Base-by-base conservation (phyloP, 2,113 vertebrate species). In the Misgurnus anguillicaudatus region DNA sequence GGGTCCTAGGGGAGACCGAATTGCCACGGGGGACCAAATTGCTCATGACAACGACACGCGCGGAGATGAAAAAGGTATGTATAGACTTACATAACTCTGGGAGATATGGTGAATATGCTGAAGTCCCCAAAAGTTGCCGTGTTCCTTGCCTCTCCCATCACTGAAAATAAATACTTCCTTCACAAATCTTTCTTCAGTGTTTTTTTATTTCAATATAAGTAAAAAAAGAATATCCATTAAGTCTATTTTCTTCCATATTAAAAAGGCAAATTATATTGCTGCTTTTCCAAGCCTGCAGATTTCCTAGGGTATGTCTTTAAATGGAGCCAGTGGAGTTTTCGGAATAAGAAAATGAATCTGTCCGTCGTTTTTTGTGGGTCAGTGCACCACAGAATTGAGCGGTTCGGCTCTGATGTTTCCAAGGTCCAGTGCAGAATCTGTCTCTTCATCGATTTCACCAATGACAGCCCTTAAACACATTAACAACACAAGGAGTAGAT, bases 361-460 rank as follows among this genome's bases (percentile, higher is more conserved):
- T 64, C 45, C n/a, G 19, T 47, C 14, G 17, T 16, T 58, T 8
- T 38, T 2, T 77, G 47, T 41, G 41, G 51, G 77, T 97, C 91
- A 99, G 86, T 99, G 97, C 83, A 94, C 97, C 45, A 99, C 95
- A 3, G 97, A 98, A 82, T 98, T 98, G 21, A 99, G 92, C 58
- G 98, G 97, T 80, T 99, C 98, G 48, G 98, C 98, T 88, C 97
- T 86, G 86, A 99, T 99, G 86, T 99, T 99, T 17, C 96, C 95
- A 85, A 99, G 88, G 85, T 99, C 98, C 90, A 99, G 92, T 0
- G 96, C 93, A 45, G 97, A 98, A 89, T 99, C 98, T 0, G 97
- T 98, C 75, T 99, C 98, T 89, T 99, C 98, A 78, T 99, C 98
- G 78, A 99, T 99, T 90, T 99, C 98, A 68, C 97, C 98, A 84